Base-by-base conservation (phyloP, 2,888 invertebrate species). In the Hyposoter didymator region DNA sequence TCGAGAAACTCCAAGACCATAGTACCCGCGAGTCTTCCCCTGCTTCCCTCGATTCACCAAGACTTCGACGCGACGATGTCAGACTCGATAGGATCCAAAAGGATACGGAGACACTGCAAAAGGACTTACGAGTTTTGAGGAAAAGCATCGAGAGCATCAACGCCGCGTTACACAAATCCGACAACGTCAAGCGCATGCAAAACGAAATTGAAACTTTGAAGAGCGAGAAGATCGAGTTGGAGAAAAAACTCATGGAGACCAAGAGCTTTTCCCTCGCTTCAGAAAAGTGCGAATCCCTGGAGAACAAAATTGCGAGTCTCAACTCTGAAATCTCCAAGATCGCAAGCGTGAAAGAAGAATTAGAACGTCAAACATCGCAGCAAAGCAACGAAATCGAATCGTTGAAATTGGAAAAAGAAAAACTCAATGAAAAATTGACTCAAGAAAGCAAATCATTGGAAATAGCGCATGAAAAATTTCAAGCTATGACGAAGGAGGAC, bases 1-100 rank as follows among this genome's bases (percentile, higher is more conserved):
- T 92, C 2, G 92, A 92, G 43, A 90, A 88, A 55, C 67, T 92
- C 12, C 90, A 91, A 0, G 87, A 87, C 35, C 55, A 55, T 17
- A 73, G 84, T 4, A 22, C 70, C 0, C 79, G 84, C 17, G 88
- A 86, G 35, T 69, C 69, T 2, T 85, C 85, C 12, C 69, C 86
- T 8, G 55, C 84, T n/a, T 52, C 64, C 8, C 64, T 4, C 19
- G 82, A 79, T 5, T 85, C 88, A 3, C 76, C 88, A 66, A 75
- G 81, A 70, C 17, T 49, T 3, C 72, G 64, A 59, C 88, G 84
- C 14, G 87, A 80, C 47, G 88, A 81, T 47, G 72, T 35, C 7
- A 90, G 89, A 84, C 83, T 90, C 70, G 87, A 90, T 0, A 87
- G 88, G 45, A 87, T 93, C n/a, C 81, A 90, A 49, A 88, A 84